A percentile compares a stretch with the other conserved stretches of the same genome.
These are phyloP conservation scores for Epinotia brunnichana DNA, from an alignment of 2,888 invertebrate genomes.

Conservation along the genomic window DNA sequence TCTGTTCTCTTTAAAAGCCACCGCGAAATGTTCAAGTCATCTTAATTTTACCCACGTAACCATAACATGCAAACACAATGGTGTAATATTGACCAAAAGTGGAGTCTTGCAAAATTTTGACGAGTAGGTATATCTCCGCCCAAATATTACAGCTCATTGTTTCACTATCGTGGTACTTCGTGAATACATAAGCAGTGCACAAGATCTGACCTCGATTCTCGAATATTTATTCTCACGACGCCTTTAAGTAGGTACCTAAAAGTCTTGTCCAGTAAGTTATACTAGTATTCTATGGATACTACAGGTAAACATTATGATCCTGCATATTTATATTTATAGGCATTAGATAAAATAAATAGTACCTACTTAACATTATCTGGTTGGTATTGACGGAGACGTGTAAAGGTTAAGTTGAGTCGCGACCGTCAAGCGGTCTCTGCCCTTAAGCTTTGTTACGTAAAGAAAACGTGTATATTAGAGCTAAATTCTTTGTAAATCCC, in stretches of 20 bases:
- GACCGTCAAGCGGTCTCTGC: constrained; percentile 66
- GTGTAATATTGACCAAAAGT: constrained; percentile 63
- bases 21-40: not conserved
- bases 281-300: constrained; percentile 54
- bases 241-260: constrained; percentile 49
- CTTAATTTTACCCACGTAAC: constrained; percentile 22
- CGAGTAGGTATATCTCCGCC: constrained; percentile 59
- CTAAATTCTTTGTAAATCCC: constrained; percentile 66
- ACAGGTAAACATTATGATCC: constrained; percentile 50
- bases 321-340: constrained; percentile 45
- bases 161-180: constrained; percentile 62
- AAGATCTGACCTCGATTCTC: constrained; percentile 74
- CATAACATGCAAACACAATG: constrained; percentile 37
- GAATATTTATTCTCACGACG: constrained; percentile 66
- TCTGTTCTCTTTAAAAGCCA: not conserved
- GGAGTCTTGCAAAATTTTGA: constrained; percentile 56
- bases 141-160: constrained; percentile 72
- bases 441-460: constrained; percentile 72
- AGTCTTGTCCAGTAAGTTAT: constrained; percentile 58
- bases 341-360: constrained; percentile 23
- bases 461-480: constrained; percentile 66
- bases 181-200: constrained; percentile 65
- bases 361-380: constrained; percentile 31
- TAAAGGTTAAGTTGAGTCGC: constrained; percentile 49
- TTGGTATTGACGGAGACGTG: constrained; percentile 43